Percentiles rank a stretch among this genome's conserved stretches.
phyloP scores from a whole-genome alignment of 2,888 invertebrate species.

The Xestia c-nigrum region DNA sequence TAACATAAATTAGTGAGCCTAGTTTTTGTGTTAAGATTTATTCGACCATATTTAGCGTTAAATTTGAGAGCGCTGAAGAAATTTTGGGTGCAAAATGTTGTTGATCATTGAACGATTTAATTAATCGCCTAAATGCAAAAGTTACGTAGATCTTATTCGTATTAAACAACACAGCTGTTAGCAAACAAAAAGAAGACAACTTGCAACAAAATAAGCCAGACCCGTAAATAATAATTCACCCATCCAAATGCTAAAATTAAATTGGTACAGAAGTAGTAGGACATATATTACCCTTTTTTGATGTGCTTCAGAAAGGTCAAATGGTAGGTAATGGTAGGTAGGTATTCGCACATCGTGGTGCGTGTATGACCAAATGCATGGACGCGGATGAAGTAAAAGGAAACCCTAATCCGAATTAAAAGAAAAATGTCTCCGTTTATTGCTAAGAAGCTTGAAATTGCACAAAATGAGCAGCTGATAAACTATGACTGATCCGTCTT shows the following conservation, averaged over 20 bases:
- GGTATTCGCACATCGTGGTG: not conserved
- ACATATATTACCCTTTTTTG: not conserved
- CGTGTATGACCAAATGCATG: not conserved
- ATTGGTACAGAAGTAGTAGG: not conserved
- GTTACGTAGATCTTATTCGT: no score
- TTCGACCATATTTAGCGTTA: slow-evolving; percentile 42
- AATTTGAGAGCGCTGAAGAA: slow-evolving; percentile 29
- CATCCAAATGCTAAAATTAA: not conserved
- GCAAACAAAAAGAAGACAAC: not conserved
- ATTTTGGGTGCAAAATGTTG: slow-evolving; percentile 4
- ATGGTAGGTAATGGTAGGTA: no score
- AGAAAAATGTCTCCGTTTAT: no score
- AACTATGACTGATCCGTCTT: slow-evolving; percentile 14
- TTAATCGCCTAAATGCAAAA: not conserved
- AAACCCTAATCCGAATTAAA: no score
- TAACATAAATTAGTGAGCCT: slow-evolving; percentile 37
- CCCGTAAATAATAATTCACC: no score
- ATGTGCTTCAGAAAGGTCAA: not conserved
- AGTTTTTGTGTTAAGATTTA: slow-evolving; percentile 46
- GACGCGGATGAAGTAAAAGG: not conserved
- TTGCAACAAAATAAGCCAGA: no score
- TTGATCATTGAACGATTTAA: not conserved
- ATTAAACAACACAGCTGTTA: not conserved
- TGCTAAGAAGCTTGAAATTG: slow-evolving; percentile 24
- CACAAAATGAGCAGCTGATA: slow-evolving; percentile 44